phyloP scores from a whole-genome alignment of 2,113 vertebrate species.

The Syngnathus typhle region DNA sequence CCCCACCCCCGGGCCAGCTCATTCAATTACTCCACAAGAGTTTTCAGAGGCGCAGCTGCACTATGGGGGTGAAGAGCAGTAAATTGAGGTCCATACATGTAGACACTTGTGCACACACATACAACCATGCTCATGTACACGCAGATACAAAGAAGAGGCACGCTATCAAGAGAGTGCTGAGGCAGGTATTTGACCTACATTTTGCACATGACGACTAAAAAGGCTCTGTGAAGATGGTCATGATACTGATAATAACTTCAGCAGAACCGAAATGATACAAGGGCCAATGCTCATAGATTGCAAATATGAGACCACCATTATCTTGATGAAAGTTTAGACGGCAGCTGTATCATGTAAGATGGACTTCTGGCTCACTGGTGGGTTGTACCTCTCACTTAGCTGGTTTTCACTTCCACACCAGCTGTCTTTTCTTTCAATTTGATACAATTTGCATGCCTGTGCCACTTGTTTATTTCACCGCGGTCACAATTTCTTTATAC shows the following conservation, averaged over 20 bases:
- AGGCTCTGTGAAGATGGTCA: constrained; percentile 29
- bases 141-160: constrained; percentile 40
- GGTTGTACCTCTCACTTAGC: constrained; percentile 48
- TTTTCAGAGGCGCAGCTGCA: constrained; percentile 67
- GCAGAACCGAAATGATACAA: constrained; percentile 41
- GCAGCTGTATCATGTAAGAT: constrained; percentile 57
- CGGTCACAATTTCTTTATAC: neutral
- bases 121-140: constrained; percentile 7
- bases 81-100: constrained; percentile 65
- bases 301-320: constrained; percentile 57
- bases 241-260: constrained; percentile 46
- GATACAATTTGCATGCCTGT: constrained; percentile 6
- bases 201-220: constrained; percentile 35
- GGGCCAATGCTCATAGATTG: constrained; percentile 47
- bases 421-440: constrained; percentile 11
- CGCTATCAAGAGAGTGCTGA: constrained; percentile 31
- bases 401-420: constrained; percentile 26
- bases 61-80: constrained; percentile 62
- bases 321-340: constrained; percentile 59
- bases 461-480: neutral
- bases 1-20: constrained; percentile 46
- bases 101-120: constrained; percentile 27
- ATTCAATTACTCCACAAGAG: constrained; percentile 72
- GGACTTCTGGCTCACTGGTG: constrained; percentile 50
- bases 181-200: constrained; percentile 40